Evolutionary conservation across 35 echinoderm and acorn worm species (phyloP), one percentile per base, ranked within the genome.

Genomic region (Holothuria glaberrima): DNA sequence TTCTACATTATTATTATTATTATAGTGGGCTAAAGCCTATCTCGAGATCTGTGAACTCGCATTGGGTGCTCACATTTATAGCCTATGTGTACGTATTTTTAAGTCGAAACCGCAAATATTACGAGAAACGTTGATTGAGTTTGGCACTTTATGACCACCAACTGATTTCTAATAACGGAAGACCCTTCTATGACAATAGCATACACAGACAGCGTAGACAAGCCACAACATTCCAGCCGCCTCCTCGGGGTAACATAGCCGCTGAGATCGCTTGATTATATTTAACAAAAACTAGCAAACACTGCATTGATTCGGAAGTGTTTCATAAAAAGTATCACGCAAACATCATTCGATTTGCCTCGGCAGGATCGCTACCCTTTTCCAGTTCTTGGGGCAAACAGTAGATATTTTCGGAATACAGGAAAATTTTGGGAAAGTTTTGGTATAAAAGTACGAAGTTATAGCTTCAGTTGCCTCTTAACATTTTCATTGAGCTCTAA

Each of bases 291-390:
- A 54, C 16, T 54, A 54, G 16, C 50, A 54, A 54, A 54, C 50
- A 54, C 50, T 54, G 50, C 50, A 54, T 17, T 54, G 5, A 54
- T 14, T 78, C 74, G 74, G 74, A 78, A 78, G 74, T 78, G 74
- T 78, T 78, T 78, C 44, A 78, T 78, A 78, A 78, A 50, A 48
- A 48, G 25, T 78, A 78, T 78, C 74, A 78, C 74, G 38, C 38
- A 78, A 78, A 78, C 24, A 45, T 75, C 20, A 18, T 41, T 17
- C 50, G 50, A 54, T 54, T 54, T 54, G 13, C 16, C 50, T 54
- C 50, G 5, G 50, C 50, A 9, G 50, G 50, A 54, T 2, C 50
- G 10, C 12, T 5, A 5, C 50, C 13, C 50, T 54, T 7, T 41
- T 41, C 36, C 36, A 41, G 2, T 41, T 54, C 50, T 54, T 1